Conservation (phyloP, 2,113 vertebrate genomes). For the Nannobrachium achirus region DNA sequence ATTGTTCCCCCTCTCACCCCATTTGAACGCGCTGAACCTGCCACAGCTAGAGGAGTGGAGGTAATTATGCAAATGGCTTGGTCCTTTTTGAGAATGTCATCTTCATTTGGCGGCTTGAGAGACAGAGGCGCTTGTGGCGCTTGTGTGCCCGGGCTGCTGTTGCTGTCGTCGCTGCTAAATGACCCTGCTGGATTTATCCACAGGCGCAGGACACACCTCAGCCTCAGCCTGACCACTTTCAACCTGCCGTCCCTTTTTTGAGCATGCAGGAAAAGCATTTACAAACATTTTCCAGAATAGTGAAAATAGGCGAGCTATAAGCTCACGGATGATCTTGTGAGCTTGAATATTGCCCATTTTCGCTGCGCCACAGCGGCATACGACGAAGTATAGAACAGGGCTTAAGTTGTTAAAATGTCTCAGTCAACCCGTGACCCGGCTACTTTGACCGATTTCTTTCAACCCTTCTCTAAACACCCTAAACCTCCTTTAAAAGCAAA, state of each 20-base stretch:
- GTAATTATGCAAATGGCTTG: slow-evolving; percentile 50
- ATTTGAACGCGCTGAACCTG: slow-evolving; percentile 13
- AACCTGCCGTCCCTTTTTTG: too few relatives aligned
- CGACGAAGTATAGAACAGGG: too few relatives aligned
- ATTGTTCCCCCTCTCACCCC: slow-evolving; percentile 25
- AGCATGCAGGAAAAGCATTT: too few relatives aligned
- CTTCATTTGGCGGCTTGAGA: slow-evolving; percentile 23
- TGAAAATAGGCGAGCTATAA: too few relatives aligned
- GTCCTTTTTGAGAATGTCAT: slow-evolving; percentile 40
- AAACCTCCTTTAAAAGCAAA: slow-evolving; percentile 73
- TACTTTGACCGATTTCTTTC: slow-evolving; percentile 30
- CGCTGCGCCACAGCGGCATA: too few relatives aligned
- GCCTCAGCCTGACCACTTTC: slow-evolving; percentile 9
- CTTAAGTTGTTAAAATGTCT: slow-evolving; percentile 24
- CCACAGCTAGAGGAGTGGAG: slow-evolving; percentile 26
- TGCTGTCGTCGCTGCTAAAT: slow-evolving; percentile 7
- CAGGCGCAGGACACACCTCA: slow-evolving; percentile 20
- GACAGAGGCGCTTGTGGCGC: slow-evolving; percentile 54
- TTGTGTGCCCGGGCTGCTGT: slow-evolving; percentile 42
- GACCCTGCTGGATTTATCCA: slow-evolving; percentile 29
- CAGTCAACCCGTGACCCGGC: slow-evolving; percentile 44
- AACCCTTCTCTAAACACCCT: slow-evolving; percentile 69
- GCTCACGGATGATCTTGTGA: too few relatives aligned
- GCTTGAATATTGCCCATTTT: too few relatives aligned
- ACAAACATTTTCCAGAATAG: not conserved